These are phyloP conservation scores for Pectinophora gossypiella DNA, from an alignment of 1,140 invertebrate species.

Conservation along the genomic window DNA sequence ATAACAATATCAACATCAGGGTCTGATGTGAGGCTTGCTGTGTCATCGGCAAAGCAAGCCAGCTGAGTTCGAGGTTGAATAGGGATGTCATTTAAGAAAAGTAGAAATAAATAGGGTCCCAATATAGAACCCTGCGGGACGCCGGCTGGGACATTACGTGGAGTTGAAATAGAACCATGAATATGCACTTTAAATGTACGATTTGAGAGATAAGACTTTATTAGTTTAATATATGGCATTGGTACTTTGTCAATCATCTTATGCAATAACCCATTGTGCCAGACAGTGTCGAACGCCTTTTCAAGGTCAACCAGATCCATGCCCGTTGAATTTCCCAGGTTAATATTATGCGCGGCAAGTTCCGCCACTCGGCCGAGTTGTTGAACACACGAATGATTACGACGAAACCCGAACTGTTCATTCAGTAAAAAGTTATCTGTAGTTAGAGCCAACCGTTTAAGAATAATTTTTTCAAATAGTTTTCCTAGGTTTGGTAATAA, in stretches of 20 bases:
- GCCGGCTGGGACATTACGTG: neutral
- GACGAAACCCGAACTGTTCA: slow-evolving; percentile 4
- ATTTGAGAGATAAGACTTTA: neutral
- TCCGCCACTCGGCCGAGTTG: neutral
- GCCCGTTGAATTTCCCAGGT: neutral
- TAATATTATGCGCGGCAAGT: neutral
- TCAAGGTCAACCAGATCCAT: slow-evolving; percentile 1
- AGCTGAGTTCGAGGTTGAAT: too few species aligned
- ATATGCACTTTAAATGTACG: too few species aligned
- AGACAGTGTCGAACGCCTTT: slow-evolving; percentile 1
- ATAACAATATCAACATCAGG: too few species aligned
- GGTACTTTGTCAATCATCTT: neutral
- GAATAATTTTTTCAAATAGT: neutral
- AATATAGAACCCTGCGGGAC: slow-evolving; percentile 4
- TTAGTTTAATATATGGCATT: neutral
- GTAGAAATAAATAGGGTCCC: too few species aligned
- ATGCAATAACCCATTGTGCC: neutral
- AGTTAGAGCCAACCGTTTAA: neutral
- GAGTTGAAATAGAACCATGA: neutral
- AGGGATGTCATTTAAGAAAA: too few species aligned
- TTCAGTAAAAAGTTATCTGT: neutral
- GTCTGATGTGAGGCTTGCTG: too few species aligned
- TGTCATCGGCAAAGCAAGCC: too few species aligned
- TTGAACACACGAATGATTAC: neutral
- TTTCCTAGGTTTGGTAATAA: neutral